Evolutionary conservation across 2,797 vertebrate genomes (phyloP).

Genomic region (Spea hammondii): DNA sequence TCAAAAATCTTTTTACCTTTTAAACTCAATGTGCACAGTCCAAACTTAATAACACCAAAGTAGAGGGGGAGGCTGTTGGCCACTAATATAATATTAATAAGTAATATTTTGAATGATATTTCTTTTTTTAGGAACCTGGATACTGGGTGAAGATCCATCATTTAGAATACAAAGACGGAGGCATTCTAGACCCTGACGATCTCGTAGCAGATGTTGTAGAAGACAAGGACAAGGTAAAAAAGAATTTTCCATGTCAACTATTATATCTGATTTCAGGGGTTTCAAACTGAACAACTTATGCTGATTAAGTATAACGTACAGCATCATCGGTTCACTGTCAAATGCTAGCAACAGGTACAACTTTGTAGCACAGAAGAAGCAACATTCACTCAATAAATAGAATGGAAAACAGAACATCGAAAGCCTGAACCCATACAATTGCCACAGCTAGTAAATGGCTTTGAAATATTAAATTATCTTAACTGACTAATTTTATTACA

Average conservation of each 20-base stretch:
- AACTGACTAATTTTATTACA: no score
- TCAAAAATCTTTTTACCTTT: no score
- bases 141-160: conserved; percentile 92
- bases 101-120: neutral
- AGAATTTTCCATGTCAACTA: neutral
- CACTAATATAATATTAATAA: no score
- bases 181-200: conserved; percentile 94
- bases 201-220: conserved; percentile 93
- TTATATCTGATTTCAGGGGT: neutral
- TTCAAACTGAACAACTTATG: neutral
- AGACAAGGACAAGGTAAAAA: conserved; percentile 92
- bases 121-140: conserved; percentile 76
- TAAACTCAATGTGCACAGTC: no score
- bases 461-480: no score
- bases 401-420: neutral
- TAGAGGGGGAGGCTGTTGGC: no score
- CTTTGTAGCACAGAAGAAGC: neutral
- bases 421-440: no score
- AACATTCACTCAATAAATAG: neutral
- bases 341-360: neutral
- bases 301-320: no score
- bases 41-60: no score
- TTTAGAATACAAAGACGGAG: conserved; percentile 92
- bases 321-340: no score
- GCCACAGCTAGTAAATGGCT: no score